Conservation (phyloP, 2,113 vertebrate genomes). For the Etheostoma cragini region DNA sequence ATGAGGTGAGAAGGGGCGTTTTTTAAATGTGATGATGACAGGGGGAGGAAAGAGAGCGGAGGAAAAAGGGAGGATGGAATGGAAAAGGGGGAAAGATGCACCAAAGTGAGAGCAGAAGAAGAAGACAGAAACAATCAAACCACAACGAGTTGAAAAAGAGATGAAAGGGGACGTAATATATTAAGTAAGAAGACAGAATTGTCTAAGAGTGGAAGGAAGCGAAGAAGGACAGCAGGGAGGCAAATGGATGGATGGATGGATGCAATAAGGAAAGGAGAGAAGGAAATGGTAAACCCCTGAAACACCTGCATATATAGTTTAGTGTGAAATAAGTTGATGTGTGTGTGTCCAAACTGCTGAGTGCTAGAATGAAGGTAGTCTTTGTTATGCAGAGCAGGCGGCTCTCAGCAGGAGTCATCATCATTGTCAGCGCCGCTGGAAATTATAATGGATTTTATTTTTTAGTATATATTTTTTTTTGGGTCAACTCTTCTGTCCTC, state of each 20-base stretch:
- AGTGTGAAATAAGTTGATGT: conserved; percentile 8
- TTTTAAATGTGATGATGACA: conserved; percentile 4
- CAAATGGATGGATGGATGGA: background rate
- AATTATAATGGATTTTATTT: background rate
- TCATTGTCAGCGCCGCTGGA: background rate
- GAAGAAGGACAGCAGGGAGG: background rate
- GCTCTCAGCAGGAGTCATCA: conserved; percentile 1
- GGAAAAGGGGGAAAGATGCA: background rate
- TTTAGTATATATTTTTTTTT: background rate
- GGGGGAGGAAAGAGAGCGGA: background rate
- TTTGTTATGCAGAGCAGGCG: conserved; percentile 4
- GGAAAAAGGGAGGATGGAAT: background rate
- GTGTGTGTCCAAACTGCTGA: conserved; percentile 10
- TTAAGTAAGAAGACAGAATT: background rate
- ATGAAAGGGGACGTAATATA: background rate
- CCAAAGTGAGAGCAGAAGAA: background rate
- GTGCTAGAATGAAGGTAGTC: conserved; percentile 11
- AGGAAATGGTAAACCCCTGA: background rate
- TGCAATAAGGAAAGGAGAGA: background rate
- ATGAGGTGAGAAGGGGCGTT: background rate
- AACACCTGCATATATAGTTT: background rate
- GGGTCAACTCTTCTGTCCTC: background rate
- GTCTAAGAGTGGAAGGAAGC: too few species aligned
- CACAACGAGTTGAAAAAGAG: background rate
- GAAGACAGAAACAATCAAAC: background rate